phyloP scores from a whole-genome alignment of 2,797 vertebrate species.

The Pitangus sulphuratus region DNA sequence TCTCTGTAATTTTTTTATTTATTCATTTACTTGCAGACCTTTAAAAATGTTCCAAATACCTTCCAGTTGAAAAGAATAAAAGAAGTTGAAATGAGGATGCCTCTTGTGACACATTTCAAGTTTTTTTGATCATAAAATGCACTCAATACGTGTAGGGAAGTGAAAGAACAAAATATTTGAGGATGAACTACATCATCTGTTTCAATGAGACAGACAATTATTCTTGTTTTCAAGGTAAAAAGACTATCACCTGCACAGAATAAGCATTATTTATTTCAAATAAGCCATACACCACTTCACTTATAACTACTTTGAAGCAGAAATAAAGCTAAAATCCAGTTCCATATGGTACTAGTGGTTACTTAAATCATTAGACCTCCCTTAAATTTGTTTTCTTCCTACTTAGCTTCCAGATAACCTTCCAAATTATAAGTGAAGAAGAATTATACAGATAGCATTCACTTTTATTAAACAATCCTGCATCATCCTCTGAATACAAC shows the following conservation, averaged over 20 bases:
- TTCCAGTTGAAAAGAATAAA: neutral
- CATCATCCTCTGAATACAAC: neutral
- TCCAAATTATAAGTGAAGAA: neutral
- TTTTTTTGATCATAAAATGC: neutral
- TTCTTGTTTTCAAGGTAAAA: neutral
- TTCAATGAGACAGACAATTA: neutral
- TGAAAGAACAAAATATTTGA: neutral
- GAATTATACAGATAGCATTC: neutral
- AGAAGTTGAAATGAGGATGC: neutral
- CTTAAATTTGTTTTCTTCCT: neutral
- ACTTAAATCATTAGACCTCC: neutral
- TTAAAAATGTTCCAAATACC: neutral
- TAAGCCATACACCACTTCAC: neutral
- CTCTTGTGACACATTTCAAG: neutral
- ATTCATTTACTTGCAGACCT: neutral
- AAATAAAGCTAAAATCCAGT: neutral
- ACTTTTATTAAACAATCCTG: neutral
- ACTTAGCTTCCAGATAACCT: neutral
- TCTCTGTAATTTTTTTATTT: neutral
- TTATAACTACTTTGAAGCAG: neutral
- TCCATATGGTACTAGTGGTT: neutral
- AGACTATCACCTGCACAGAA: neutral
- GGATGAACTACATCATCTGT: neutral
- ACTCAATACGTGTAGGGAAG: neutral
- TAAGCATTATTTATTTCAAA: neutral